A percentile compares a stretch with the other conserved stretches of the same genome.
These are phyloP conservation scores for Caenorhabditis imperialis DNA, from an alignment of 2,888 invertebrate species.

Conservation along the genomic window DNA sequence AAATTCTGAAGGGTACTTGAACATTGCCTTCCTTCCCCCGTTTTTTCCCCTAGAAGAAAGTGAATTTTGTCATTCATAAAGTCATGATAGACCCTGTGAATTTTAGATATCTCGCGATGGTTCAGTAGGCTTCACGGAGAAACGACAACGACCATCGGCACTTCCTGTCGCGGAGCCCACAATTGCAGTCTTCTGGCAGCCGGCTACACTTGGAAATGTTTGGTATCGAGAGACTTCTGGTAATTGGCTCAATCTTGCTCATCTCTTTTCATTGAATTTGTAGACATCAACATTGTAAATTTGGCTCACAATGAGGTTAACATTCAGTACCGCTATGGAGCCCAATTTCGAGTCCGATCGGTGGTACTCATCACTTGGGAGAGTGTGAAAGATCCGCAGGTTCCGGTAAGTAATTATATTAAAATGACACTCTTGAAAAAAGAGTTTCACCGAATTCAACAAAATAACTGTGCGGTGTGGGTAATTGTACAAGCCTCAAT, in stretches of 20 bases:
- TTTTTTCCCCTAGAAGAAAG: no score
- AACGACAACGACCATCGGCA: constrained; percentile 54
- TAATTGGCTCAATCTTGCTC: no score
- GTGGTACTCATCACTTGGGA: constrained; percentile 78
- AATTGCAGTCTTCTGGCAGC: constrained; percentile 76
- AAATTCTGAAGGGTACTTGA: constrained; percentile 12
- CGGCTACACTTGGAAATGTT: constrained; percentile 67
- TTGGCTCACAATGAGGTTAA: constrained; percentile 77
- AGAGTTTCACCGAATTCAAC: no score
- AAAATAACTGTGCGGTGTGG: constrained; percentile 10
- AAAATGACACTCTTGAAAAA: not conserved
- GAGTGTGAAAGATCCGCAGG: constrained; percentile 53
- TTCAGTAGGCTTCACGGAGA: constrained; percentile 60
- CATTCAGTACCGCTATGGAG: constrained; percentile 77
- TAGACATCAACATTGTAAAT: constrained; percentile 73
- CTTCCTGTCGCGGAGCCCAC: constrained; percentile 67
- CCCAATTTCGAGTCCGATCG: constrained; percentile 71
- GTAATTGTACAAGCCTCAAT: no score
- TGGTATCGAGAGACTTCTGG: constrained; percentile 76
- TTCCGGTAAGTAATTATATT: constrained; percentile 34
- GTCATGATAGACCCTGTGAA: no score
- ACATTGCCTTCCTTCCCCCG: constrained; percentile 1
- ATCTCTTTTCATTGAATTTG: no score
- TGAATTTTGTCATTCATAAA: no score
- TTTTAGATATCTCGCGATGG: constrained; percentile 74